Evolutionary conservation across 2,113 vertebrate species (phyloP).

Genomic region (Jaculus jaculus): DNA sequence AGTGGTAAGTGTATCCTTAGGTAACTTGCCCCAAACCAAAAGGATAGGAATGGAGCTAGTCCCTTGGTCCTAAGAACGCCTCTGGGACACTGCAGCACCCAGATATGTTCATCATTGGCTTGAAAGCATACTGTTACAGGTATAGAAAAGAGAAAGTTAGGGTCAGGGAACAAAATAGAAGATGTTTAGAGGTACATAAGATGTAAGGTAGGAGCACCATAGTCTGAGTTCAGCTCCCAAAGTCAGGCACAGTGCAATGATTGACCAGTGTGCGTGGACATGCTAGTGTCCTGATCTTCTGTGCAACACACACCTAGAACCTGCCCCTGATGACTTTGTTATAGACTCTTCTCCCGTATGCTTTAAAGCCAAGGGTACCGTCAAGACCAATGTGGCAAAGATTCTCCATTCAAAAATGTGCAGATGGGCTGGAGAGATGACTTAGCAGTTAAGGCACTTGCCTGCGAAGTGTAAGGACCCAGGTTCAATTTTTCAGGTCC

Average conservation of each 20-base stretch:
- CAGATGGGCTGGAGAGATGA: no score
- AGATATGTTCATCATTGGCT: neutral
- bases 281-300: neutral
- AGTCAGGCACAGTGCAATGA: neutral
- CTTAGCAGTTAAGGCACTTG: no score
- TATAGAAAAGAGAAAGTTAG: neutral
- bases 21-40: neutral
- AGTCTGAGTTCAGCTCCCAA: neutral
- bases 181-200: rapidly evolving
- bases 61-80: neutral
- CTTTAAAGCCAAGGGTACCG: neutral
- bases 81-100: neutral
- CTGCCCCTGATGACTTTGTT: neutral
- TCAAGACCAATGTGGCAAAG: neutral
- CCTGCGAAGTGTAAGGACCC: no score
- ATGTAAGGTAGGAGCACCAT: neutral
- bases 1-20: conserved; percentile 86
- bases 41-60: neutral
- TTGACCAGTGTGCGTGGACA: neutral
- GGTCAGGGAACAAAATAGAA: neutral
- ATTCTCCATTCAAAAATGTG: neutral
- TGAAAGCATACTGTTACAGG: neutral
- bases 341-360: neutral
- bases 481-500: no score
- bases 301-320: neutral